Evolutionary conservation across 2,113 vertebrate genomes (phyloP).

Genomic region (Erinaceus europaeus): DNA sequence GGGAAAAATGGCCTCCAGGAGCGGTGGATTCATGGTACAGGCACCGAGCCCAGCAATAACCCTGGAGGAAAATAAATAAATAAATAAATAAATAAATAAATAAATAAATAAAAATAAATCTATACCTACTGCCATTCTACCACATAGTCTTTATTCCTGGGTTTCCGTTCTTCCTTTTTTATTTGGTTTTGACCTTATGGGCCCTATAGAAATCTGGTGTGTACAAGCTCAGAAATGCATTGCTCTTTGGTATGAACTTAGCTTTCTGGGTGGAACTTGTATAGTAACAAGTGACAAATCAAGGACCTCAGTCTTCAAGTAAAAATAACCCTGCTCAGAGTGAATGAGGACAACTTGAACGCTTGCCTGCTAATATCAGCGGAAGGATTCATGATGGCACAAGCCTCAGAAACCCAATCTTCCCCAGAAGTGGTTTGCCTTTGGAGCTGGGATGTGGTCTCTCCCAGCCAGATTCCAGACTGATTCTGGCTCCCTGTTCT

Average conservation of each 20-base stretch:
- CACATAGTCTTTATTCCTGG: background rate
- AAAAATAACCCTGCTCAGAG: background rate
- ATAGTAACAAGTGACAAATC: background rate
- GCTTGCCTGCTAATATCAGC: background rate
- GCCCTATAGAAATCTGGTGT: background rate
- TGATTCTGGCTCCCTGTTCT: background rate
- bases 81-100: too few relatives aligned
- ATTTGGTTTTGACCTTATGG: background rate
- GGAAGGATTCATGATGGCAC: background rate
- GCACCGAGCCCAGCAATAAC: too few relatives aligned
- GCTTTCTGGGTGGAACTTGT: background rate
- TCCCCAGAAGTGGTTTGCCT: background rate
- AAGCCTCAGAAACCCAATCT: constrained; percentile 1
- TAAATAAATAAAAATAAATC: too few relatives aligned
- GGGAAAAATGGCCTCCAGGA: too few relatives aligned
- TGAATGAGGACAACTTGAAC: background rate
- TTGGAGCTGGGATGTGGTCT: background rate
- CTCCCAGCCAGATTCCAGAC: background rate
- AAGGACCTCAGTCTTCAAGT: background rate
- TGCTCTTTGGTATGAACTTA: background rate
- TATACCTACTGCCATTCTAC: background rate
- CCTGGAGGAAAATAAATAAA: too few relatives aligned
- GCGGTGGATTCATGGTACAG: too few relatives aligned
- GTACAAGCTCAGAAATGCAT: background rate
- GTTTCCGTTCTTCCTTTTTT: background rate